Evolutionary conservation across 2,113 vertebrate species (phyloP).

Genomic region (Tachysurus fulvidraco): DNA sequence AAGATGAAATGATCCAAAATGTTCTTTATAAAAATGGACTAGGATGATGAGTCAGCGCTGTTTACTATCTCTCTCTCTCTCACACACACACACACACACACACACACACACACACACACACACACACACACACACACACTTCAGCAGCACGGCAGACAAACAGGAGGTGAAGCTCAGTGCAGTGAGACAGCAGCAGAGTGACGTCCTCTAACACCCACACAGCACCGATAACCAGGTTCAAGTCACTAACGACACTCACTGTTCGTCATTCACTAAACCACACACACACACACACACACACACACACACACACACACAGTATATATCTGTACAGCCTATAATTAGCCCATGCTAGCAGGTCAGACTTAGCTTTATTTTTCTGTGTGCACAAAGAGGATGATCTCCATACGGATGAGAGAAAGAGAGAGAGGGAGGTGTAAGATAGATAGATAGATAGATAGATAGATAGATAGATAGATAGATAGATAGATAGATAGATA

Average conservation of each 20-base stretch:
- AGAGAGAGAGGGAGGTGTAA: background rate
- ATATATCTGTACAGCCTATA: no score
- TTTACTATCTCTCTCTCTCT: background rate
- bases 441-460: background rate
- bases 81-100: background rate
- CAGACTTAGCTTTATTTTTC: background rate
- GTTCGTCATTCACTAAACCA: background rate
- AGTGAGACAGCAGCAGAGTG: background rate
- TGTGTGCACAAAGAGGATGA: background rate
- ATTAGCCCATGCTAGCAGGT: background rate
- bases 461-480: no score
- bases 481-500: no score
- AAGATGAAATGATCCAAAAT: background rate
- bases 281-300: background rate
- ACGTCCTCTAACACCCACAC: background rate
- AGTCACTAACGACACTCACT: background rate
- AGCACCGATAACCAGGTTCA: background rate
- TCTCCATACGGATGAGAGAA: background rate
- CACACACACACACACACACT: background rate
- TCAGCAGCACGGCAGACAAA: background rate
- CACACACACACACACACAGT: constrained; percentile 5
- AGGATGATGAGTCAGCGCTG: constrained; percentile 1
- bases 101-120: background rate
- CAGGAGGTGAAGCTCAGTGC: background rate
- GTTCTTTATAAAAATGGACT: background rate